Conservation (phyloP, 2,888 invertebrate genomes). For the Nemurella pictetii region DNA sequence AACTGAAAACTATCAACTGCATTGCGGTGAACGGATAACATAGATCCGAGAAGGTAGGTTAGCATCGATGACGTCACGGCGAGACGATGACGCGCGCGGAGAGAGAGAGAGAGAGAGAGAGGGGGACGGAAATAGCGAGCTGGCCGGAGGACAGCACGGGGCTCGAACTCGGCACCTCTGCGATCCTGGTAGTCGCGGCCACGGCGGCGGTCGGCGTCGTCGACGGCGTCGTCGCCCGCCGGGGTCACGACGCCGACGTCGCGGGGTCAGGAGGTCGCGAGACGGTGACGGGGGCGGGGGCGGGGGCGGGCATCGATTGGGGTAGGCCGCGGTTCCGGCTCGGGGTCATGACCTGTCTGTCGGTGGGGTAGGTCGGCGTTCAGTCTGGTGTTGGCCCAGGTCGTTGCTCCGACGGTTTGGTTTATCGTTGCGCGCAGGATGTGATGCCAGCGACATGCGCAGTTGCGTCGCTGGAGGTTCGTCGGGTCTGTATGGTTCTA, state of each 20-base stretch:
- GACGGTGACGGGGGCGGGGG: background rate
- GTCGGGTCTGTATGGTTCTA: too few relatives aligned
- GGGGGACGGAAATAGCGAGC: background rate
- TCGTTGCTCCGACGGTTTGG: too few relatives aligned
- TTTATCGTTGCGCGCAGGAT: too few relatives aligned
- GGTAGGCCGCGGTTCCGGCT: background rate
- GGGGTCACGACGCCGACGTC: background rate
- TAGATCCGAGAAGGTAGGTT: background rate
- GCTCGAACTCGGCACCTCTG: background rate
- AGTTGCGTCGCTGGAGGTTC: too few relatives aligned
- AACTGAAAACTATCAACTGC: background rate
- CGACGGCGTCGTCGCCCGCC: conserved; percentile 45
- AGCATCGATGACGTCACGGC: background rate
- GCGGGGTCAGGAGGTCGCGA: background rate
- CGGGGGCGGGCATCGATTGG: too few relatives aligned
- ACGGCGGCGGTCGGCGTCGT: background rate
- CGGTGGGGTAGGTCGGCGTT: too few relatives aligned
- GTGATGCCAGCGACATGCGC: too few relatives aligned
- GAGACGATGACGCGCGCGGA: background rate
- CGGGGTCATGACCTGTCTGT: too few relatives aligned
- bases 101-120: background rate
- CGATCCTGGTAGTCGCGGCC: background rate
- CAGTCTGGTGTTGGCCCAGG: too few relatives aligned
- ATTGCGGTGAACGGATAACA: background rate
- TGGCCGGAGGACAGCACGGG: background rate